Evolutionary conservation across 2,797 vertebrate genomes (phyloP).

Genomic region (Eupleurogrammus muticus): DNA sequence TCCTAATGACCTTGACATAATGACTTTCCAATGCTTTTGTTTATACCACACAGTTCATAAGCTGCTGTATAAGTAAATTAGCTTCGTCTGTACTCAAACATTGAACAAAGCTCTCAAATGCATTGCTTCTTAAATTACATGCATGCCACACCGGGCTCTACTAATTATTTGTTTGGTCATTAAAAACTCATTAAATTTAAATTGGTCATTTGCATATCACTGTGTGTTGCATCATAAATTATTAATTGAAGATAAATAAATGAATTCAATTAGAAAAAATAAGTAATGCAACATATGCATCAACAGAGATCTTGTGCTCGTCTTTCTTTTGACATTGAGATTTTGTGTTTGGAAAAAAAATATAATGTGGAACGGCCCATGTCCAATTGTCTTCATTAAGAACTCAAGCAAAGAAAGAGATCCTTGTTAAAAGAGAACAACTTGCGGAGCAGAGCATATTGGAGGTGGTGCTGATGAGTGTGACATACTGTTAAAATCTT

Average conservation of each 20-base stretch:
- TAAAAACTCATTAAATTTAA: slow-evolving; percentile 91
- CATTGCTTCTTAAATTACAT: slow-evolving; percentile 85
- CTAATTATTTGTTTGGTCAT: slow-evolving; percentile 91
- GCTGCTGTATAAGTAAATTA: slow-evolving; percentile 76
- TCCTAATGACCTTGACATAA: slow-evolving; percentile 79
- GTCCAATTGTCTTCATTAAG: slow-evolving; percentile 46
- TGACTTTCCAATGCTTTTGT: slow-evolving; percentile 69
- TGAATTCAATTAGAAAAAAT: slow-evolving; percentile 87
- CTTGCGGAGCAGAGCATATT: slow-evolving; percentile 43
- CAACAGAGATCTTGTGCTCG: slow-evolving; percentile 75
- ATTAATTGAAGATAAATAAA: slow-evolving; percentile 90
- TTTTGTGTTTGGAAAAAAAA: slow-evolving; percentile 46
- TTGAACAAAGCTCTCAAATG: slow-evolving; percentile 81
- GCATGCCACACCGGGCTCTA: slow-evolving; percentile 82
- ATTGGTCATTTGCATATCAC: slow-evolving; percentile 89
- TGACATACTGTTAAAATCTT: slow-evolving; percentile 46
- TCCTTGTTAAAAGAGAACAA: slow-evolving; percentile 39
- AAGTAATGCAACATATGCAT: slow-evolving; percentile 85
- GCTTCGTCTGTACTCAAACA: slow-evolving; percentile 77
- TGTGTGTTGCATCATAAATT: slow-evolving; percentile 88
- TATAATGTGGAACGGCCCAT: not conserved
- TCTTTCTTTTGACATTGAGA: slow-evolving; percentile 83
- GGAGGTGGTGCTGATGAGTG: slow-evolving; percentile 53
- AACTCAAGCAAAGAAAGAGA: slow-evolving; percentile 15
- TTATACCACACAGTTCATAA: slow-evolving; percentile 60